These are phyloP conservation scores for Phymatocera aterrima DNA, from an alignment of 2,888 invertebrate genomes.

Conservation along the genomic window DNA sequence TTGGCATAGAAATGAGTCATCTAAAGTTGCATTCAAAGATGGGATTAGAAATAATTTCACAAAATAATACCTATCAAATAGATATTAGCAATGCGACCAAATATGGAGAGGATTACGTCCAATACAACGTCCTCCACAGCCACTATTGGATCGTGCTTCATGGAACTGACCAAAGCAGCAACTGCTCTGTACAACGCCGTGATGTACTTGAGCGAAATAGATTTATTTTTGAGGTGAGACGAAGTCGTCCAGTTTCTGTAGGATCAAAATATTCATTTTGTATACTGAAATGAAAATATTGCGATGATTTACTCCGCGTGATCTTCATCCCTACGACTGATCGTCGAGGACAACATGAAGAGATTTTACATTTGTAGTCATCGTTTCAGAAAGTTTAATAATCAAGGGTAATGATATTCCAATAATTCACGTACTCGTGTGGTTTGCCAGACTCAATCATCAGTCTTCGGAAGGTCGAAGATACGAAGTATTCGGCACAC, in stretches of 20 bases:
- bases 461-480: slow-evolving; percentile 50
- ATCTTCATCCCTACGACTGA: not conserved
- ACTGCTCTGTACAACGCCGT: slow-evolving; percentile 64
- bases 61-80: slow-evolving; percentile 61
- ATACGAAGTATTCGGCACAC: slow-evolving; percentile 68
- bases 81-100: slow-evolving; percentile 66
- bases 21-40: not conserved
- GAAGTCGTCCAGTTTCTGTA: slow-evolving; percentile 20
- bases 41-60: not conserved
- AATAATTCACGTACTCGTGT: not conserved
- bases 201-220: slow-evolving; percentile 56
- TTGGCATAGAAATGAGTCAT: not conserved
- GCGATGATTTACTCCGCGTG: not conserved
- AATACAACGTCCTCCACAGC: slow-evolving; percentile 65
- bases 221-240: not conserved
- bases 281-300: not conserved
- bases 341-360: too few species aligned
- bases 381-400: not conserved
- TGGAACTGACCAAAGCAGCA: slow-evolving; percentile 61
- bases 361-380: too few species aligned
- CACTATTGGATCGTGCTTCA: slow-evolving; percentile 62
- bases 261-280: not conserved
- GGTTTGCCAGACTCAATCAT: not conserved
- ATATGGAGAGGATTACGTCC: slow-evolving; percentile 61
- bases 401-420: not conserved